A percentile compares a stretch with the other conserved stretches of the same genome.
These are phyloP conservation scores for Ceuthmochares aereus DNA, from an alignment of 2,113 vertebrate species.

Conservation along the genomic window DNA sequence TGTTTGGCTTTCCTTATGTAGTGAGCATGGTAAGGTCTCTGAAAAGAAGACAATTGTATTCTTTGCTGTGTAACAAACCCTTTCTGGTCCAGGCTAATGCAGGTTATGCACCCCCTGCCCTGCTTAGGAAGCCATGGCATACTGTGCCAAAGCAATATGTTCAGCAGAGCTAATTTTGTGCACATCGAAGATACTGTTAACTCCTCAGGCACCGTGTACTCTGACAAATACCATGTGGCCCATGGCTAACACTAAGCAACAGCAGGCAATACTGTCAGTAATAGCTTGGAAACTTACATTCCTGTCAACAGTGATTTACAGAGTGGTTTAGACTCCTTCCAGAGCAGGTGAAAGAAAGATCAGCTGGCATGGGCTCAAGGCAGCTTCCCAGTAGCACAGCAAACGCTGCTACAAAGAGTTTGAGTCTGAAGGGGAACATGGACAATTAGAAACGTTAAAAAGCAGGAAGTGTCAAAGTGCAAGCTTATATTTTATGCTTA, in stretches of 20 bases:
- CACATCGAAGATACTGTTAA: background rate
- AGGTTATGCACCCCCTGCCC: background rate
- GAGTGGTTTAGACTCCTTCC: background rate
- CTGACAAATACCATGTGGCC: background rate
- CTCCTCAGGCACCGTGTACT: background rate
- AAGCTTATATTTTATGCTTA: background rate
- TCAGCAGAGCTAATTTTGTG: background rate
- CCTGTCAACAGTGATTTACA: background rate
- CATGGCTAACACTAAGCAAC: background rate
- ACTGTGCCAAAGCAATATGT: background rate
- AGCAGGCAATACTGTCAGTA: background rate
- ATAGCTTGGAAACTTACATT: slow-evolving; percentile 22
- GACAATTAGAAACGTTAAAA: background rate
- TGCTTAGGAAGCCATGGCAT: background rate
- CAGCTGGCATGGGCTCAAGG: background rate
- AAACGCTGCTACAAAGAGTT: background rate
- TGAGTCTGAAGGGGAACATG: background rate
- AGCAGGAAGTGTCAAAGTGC: background rate
- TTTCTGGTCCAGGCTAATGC: background rate
- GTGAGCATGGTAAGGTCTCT: background rate
- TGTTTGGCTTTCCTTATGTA: background rate
- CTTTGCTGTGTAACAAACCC: background rate
- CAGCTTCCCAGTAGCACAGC: background rate
- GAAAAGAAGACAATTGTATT: background rate
- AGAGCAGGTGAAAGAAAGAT: slow-evolving; percentile 1